phyloP scores from a whole-genome alignment of 2,797 vertebrate genomes.

The Periparus ater region DNA sequence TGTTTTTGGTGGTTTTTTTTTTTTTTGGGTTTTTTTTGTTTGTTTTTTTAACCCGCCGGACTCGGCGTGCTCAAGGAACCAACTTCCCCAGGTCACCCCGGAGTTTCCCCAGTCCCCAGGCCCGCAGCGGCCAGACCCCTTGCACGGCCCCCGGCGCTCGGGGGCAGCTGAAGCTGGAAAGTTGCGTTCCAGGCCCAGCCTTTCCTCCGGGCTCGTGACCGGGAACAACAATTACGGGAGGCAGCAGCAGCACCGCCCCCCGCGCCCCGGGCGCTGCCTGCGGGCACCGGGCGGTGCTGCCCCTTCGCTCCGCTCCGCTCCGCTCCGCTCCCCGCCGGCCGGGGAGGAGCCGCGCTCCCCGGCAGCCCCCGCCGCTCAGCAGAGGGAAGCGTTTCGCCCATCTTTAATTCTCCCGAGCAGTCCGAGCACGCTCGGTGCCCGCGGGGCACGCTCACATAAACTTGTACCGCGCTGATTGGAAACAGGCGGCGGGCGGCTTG shows the following conservation, averaged over 20 bases:
- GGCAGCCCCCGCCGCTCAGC: slow-evolving; percentile 68
- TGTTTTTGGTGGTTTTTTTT: too few relatives aligned
- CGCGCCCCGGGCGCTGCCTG: neutral
- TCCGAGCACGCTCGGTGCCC: slow-evolving; percentile 75
- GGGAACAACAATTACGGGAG: neutral
- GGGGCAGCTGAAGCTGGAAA: neutral
- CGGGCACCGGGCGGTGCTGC: neutral
- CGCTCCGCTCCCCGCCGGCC: neutral
- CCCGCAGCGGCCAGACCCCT: neutral
- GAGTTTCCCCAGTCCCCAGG: neutral
- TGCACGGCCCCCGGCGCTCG: neutral
- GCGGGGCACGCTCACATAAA: slow-evolving; percentile 76
- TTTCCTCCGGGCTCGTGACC: neutral
- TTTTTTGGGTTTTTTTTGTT: neutral
- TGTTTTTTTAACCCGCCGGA: neutral
- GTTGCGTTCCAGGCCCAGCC: neutral
- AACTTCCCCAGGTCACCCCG: neutral
- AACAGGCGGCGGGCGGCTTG: slow-evolving; percentile 69
- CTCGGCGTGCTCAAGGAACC: neutral
- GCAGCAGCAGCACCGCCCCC: neutral
- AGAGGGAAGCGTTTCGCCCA: slow-evolving; percentile 74
- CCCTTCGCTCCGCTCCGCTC: neutral
- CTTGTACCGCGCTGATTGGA: slow-evolving; percentile 78
- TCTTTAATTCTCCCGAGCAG: slow-evolving; percentile 77
- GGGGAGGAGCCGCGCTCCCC: slow-evolving; percentile 35